Base-by-base conservation (phyloP, 2,113 vertebrate genomes). In the Esox niger region DNA sequence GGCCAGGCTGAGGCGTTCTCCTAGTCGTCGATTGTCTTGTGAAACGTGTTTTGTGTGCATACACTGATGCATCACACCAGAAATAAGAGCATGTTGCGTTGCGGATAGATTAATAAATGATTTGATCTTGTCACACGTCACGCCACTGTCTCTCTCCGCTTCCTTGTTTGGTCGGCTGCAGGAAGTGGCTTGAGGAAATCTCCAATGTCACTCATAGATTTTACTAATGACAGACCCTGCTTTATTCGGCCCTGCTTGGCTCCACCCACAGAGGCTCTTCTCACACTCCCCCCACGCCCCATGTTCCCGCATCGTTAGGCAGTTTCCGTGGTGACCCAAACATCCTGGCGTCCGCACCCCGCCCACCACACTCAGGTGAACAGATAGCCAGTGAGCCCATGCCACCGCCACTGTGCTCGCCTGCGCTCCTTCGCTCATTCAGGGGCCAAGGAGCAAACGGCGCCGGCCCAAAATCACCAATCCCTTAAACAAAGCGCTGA, bases 141-240 rank as follows among this genome's bases (percentile, higher is more conserved):
- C 21, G 32, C 59, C 31, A 59, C 13, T 25, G 56, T 61, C 8
- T 30, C 21, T n/a, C 38, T 33, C 59, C n/a, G 32, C 20, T 33
- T 15, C 27, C 31, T 33, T 15, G 38, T 29, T 67, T n/a, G 35
- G 30, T 33, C 31, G 35, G 27, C 63, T 62, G 52, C 62, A 77
- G 79, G 79, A 82, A 79, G 75, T 82, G 77, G 74, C 29, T 66
- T 49, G 17, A 60, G 66, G 26, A 65, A 61, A 8, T 31, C n/a
- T n/a, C n/a, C n/a, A n/a, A 30, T 74, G 63, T 20, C 67, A 62
- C 77, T 68, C 71, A 31, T 67, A 74, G 63, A 59, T 15, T 31
- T 27, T 10, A 29, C 31, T 27, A 15, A 29, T 59, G 29, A 59
- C 6, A 1, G n/a, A 59, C 2, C 10, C 27, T 20, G 20, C 57